Evolutionary conservation across 2,797 vertebrate species (phyloP).

Genomic region (Antennarius maculatus): DNA sequence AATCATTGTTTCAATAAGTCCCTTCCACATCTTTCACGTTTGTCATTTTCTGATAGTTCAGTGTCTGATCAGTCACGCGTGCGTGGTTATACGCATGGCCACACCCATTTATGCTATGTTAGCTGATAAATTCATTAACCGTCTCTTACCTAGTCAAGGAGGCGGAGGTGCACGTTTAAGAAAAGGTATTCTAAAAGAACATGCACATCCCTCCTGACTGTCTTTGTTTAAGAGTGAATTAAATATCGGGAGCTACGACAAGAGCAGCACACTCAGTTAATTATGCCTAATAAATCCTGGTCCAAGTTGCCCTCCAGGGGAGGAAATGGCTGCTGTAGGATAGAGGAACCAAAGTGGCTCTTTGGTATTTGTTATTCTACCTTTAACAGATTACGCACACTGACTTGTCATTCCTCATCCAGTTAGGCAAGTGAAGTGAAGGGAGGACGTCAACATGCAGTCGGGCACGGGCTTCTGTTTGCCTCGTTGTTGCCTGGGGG

Average conservation of each 20-base stretch:
- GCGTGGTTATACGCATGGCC: constrained; percentile 1
- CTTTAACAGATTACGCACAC: constrained; percentile 81
- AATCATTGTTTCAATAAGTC: too few species aligned
- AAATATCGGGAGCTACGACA: constrained; percentile 78
- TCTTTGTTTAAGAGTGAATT: constrained; percentile 83
- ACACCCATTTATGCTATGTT: constrained; percentile 26
- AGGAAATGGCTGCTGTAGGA: constrained; percentile 80
- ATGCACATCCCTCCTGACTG: constrained; percentile 59
- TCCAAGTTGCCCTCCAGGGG: constrained; percentile 83
- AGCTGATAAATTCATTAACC: constrained; percentile 26
- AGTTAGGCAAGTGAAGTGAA: constrained; percentile 70
- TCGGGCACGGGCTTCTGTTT: constrained; percentile 78
- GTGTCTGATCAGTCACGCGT: constrained; percentile 16
- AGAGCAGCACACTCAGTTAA: constrained; percentile 82
- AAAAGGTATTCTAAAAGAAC: constrained; percentile 50
- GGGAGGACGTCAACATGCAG: constrained; percentile 68
- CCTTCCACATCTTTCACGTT: not conserved
- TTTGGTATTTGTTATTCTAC: constrained; percentile 87
- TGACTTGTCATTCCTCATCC: constrained; percentile 77
- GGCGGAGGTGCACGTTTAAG: constrained; percentile 30
- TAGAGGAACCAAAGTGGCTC: constrained; percentile 79
- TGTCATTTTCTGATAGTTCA: constrained; percentile 1
- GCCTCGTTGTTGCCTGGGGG: constrained; percentile 73
- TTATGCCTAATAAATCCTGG: constrained; percentile 88
- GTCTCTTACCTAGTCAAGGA: constrained; percentile 13